These are phyloP conservation scores for Ethmia dodecea DNA, from an alignment of 2,888 invertebrate genomes.

Conservation along the genomic window DNA sequence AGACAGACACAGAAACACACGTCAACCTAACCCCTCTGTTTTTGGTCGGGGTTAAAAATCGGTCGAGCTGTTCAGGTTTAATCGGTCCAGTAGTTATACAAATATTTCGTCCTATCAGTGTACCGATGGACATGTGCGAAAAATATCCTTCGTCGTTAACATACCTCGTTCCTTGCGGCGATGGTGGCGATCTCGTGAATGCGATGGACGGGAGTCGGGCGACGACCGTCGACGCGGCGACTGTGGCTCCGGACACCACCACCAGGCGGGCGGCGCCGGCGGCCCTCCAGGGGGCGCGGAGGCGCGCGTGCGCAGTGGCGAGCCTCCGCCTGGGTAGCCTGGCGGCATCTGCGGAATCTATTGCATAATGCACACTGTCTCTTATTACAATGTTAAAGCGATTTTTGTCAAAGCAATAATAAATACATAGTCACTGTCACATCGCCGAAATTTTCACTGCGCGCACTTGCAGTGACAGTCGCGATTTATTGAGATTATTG, in stretches of 20 bases:
- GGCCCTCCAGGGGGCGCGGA: no score
- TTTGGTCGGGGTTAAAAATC: no score
- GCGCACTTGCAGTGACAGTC: neutral
- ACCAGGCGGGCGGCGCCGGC: constrained; percentile 59
- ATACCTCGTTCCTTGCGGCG: constrained; percentile 50
- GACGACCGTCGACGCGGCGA: constrained; percentile 49
- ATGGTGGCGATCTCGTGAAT: constrained; percentile 25
- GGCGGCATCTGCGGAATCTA: constrained; percentile 23
- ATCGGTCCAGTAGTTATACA: no score
- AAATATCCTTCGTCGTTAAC: no score
- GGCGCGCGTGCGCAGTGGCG: constrained; percentile 45
- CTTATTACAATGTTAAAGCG: no score
- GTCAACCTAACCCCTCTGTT: no score
- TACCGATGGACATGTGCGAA: no score
- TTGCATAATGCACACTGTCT: no score
- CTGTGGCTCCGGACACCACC: constrained; percentile 33
- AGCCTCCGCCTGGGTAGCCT: constrained; percentile 22
- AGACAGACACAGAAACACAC: no score
- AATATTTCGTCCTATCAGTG: no score
- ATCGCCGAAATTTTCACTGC: neutral
- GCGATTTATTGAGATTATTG: neutral
- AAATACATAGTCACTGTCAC: neutral
- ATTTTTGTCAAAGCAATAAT: no score
- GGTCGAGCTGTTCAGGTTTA: no score
- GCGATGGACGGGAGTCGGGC: constrained; percentile 53